Evolutionary conservation across 2,888 invertebrate genomes (phyloP).

Genomic region (Poecilus cupreus): DNA sequence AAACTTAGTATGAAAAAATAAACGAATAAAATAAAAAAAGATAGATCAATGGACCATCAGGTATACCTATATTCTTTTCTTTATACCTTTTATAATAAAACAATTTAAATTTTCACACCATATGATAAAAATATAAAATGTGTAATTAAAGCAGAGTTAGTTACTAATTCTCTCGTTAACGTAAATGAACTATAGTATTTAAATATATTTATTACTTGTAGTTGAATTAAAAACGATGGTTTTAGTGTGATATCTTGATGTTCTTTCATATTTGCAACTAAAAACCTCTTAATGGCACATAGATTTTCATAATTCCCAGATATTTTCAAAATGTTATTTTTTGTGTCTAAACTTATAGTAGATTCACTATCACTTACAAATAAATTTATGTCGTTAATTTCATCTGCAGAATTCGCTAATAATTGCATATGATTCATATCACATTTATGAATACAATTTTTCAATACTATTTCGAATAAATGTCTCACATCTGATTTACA

Average conservation of each 20-base stretch:
- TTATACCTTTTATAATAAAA: no score
- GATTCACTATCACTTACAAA: constrained; percentile 62
- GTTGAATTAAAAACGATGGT: constrained; percentile 9
- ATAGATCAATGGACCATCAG: no score
- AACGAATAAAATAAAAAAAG: no score
- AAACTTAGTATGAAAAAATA: no score
- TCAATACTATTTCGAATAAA: constrained; percentile 66
- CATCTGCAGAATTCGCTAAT: constrained; percentile 64
- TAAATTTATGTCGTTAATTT: constrained; percentile 63
- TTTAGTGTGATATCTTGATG: constrained; percentile 5
- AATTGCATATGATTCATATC: constrained; percentile 63
- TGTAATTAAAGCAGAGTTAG: no score
- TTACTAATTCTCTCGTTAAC: no score
- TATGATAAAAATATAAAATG: no score
- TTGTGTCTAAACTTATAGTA: constrained; percentile 64
- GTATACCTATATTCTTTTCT: no score
- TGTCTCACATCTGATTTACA: constrained; percentile 63
- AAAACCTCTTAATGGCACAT: constrained; percentile 65
- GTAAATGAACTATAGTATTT: no score
- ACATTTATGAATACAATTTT: constrained; percentile 68
- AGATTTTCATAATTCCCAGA: constrained; percentile 63
- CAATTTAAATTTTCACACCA: no score
- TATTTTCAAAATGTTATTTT: constrained; percentile 63
- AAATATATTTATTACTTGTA: constrained; percentile 29
- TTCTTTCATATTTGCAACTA: constrained; percentile 56